These are phyloP conservation scores for Spilosoma lubricipeda DNA, from an alignment of 2,888 invertebrate species.

Conservation along the genomic window DNA sequence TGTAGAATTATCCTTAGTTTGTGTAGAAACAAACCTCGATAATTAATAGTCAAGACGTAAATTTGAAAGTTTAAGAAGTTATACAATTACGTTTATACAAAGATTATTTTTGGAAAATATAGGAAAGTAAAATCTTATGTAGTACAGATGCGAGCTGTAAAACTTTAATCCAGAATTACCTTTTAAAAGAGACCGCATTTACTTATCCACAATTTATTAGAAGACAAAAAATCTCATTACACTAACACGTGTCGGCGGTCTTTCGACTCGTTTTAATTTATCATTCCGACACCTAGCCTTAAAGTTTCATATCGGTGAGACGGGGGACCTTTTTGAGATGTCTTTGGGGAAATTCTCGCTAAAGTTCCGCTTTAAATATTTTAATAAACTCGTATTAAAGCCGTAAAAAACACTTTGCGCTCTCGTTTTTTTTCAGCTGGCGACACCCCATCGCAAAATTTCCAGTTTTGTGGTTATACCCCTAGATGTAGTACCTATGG, in stretches of 20 bases:
- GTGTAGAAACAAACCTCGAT: neutral
- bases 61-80: neutral
- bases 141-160: neutral
- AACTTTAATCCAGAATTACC: neutral
- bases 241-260: slow-evolving; percentile 64
- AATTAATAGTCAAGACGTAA: neutral
- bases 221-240: slow-evolving; percentile 63
- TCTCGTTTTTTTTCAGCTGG: slow-evolving; percentile 71
- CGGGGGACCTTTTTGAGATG: slow-evolving; percentile 73
- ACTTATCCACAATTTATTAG: slow-evolving; percentile 47
- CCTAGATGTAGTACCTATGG: slow-evolving; percentile 42
- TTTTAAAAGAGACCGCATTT: slow-evolving; percentile 2
- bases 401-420: slow-evolving; percentile 85
- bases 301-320: slow-evolving; percentile 70
- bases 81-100: neutral
- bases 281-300: slow-evolving; percentile 74
- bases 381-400: slow-evolving; percentile 85
- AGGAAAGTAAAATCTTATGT: neutral
- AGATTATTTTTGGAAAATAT: neutral
- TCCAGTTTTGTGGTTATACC: slow-evolving; percentile 61
- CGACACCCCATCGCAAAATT: slow-evolving; percentile 69
- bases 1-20: neutral
- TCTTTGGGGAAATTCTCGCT: slow-evolving; percentile 83
- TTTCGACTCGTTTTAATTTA: slow-evolving; percentile 77
- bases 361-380: slow-evolving; percentile 85